phyloP scores from a whole-genome alignment of 2,113 vertebrate species.

The Poecile atricapillus region DNA sequence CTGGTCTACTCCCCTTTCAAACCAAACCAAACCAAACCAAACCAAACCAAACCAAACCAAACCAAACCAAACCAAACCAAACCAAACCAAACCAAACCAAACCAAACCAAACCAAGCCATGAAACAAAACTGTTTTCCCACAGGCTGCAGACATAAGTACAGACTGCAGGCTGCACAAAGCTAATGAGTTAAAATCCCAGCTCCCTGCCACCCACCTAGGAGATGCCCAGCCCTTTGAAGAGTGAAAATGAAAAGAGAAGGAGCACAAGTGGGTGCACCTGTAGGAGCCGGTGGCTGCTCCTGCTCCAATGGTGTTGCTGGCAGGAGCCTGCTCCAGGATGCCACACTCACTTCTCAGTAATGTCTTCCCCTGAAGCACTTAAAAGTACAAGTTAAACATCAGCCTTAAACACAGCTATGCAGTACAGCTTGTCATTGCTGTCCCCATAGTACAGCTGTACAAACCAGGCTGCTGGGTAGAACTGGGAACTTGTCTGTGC shows the following conservation, averaged over 20 bases:
- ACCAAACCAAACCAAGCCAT: background rate
- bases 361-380: background rate
- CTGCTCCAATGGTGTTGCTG: background rate
- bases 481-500: background rate
- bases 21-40: background rate
- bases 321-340: background rate
- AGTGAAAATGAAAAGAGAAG: background rate
- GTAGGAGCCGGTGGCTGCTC: background rate
- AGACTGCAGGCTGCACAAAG: constrained; percentile 24
- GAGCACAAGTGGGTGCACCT: background rate
- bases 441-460: background rate
- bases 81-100: background rate
- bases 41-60: background rate
- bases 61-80: background rate
- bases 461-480: background rate
- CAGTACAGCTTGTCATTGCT: background rate
- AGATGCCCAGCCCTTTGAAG: background rate
- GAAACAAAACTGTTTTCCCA: background rate
- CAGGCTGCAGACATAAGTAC: background rate
- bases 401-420: background rate
- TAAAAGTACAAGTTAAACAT: background rate
- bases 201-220: background rate
- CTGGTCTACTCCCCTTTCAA: background rate
- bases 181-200: background rate
- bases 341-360: background rate